Evolutionary conservation across 2,113 vertebrate species (phyloP).

Genomic region (Psephotus haematonotus): DNA sequence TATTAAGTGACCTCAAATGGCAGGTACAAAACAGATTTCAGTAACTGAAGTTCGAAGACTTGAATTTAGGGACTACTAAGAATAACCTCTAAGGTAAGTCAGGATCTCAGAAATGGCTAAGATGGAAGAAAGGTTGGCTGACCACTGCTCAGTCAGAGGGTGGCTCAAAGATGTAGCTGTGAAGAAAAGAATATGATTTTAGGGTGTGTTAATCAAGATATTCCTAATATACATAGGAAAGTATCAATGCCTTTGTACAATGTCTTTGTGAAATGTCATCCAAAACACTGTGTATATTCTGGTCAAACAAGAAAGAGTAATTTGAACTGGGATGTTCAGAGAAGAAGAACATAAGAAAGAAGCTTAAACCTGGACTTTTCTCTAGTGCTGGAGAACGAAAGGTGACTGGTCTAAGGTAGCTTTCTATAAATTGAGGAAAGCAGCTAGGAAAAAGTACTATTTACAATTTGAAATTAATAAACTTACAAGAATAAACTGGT

Average conservation of each 20-base stretch:
- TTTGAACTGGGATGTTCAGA: not conserved
- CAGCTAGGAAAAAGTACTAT: not conserved
- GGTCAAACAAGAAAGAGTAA: not conserved
- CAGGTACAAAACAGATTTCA: not conserved
- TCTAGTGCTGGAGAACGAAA: not conserved
- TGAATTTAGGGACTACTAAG: not conserved
- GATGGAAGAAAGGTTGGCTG: not conserved
- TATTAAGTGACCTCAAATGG: not conserved
- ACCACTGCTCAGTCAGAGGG: not conserved
- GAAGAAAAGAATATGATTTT: not conserved
- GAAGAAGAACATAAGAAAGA: not conserved
- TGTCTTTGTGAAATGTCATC: not conserved
- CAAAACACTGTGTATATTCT: not conserved
- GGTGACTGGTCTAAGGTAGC: not conserved
- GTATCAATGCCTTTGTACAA: not conserved
- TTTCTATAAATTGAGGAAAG: not conserved
- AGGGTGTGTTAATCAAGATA: not conserved
- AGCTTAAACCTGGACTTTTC: constrained; percentile 12
- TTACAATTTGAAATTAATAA: not conserved
- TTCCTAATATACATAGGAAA: not conserved
- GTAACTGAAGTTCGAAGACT: not conserved
- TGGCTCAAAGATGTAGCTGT: not conserved
- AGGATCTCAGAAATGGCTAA: not conserved
- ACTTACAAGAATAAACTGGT: not conserved
- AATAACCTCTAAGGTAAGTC: not conserved